phyloP scores from a whole-genome alignment of 2,113 vertebrate genomes.

The Lethenteron camtschaticum region DNA sequence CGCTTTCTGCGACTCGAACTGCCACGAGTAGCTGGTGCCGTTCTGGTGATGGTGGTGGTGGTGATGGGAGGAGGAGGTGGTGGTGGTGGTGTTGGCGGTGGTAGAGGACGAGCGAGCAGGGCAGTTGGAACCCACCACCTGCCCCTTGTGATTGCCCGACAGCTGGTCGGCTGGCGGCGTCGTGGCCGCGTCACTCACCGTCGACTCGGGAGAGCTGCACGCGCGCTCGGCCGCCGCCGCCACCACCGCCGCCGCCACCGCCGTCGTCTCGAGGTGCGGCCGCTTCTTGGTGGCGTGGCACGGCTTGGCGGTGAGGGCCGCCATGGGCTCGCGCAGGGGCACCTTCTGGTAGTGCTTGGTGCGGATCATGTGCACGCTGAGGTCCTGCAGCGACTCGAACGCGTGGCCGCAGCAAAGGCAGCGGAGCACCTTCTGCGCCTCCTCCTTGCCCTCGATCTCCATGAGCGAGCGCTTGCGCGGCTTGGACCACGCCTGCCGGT shows the following conservation, averaged over 20 bases:
- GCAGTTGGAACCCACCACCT: conserved; percentile 29
- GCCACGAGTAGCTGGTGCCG: conserved; percentile 93
- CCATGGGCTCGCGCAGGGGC: conserved; percentile 98
- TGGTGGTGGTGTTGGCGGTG: conserved; percentile 82
- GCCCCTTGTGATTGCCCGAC: conserved; percentile 15
- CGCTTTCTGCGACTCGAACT: conserved; percentile 90
- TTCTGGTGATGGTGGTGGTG: conserved; percentile 43
- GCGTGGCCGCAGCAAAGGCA: conserved; percentile 99
- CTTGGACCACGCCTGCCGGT: conserved; percentile 87
- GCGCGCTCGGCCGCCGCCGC: neutral
- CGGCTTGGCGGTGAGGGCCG: conserved; percentile 77
- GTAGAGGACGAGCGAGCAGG: conserved; percentile 43
- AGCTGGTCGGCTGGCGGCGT: conserved; percentile 26
- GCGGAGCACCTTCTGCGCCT: conserved; percentile 92
- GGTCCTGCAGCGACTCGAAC: conserved; percentile 92
- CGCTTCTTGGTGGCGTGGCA: conserved; percentile 68
- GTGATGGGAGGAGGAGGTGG: conserved; percentile 11
- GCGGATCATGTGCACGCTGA: conserved; percentile 99
- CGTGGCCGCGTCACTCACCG: conserved; percentile 34
- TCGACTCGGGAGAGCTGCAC: conserved; percentile 76
- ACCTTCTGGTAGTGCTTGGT: conserved; percentile 99
- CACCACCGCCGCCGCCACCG: conserved; percentile 10
- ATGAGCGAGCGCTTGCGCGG: conserved; percentile 86
- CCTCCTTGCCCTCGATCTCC: conserved; percentile 96
- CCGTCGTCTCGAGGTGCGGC: conserved; percentile 55